phyloP scores from a whole-genome alignment of 2,797 vertebrate genomes.

The Fundulus diaphanus region DNA sequence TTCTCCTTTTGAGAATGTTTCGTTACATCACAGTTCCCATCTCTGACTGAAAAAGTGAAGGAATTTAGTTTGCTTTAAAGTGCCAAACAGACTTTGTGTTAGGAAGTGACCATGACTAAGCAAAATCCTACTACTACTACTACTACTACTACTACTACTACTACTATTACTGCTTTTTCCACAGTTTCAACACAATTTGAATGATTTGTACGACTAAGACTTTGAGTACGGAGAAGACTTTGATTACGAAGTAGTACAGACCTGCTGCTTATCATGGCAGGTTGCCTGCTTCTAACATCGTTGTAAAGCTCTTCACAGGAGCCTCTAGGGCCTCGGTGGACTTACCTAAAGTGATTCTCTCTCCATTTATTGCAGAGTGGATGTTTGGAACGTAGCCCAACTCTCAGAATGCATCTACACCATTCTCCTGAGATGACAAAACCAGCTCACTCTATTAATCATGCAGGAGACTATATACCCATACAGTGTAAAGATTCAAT shows the following conservation, averaged over 20 bases:
- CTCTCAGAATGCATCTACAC: constrained; percentile 62
- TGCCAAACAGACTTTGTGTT: background rate
- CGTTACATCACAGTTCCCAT: background rate
- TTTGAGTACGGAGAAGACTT: background rate
- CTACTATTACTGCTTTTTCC: background rate
- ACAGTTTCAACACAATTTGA: background rate
- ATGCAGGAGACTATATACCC: constrained; percentile 69
- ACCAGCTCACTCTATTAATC: constrained; percentile 78
- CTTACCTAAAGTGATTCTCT: constrained; percentile 67
- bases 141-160: too few relatives aligned
- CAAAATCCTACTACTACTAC: too few relatives aligned
- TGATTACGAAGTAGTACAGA: background rate
- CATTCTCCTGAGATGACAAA: constrained; percentile 71
- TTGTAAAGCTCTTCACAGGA: constrained; percentile 30
- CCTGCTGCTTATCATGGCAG: constrained; percentile 7
- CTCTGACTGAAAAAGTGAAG: background rate
- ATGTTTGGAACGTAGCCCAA: constrained; percentile 59
- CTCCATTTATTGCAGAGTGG: constrained; percentile 66
- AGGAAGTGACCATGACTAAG: background rate
- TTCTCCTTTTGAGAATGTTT: background rate
- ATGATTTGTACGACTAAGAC: background rate
- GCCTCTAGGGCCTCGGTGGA: constrained; percentile 54
- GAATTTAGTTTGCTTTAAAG: background rate
- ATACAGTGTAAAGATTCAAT: constrained; percentile 72
- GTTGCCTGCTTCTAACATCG: constrained; percentile 12